Evolutionary conservation across 2,113 vertebrate genomes (phyloP), one percentile per base, ranked within the genome.

Genomic region (Pseudorasbora parva): DNA sequence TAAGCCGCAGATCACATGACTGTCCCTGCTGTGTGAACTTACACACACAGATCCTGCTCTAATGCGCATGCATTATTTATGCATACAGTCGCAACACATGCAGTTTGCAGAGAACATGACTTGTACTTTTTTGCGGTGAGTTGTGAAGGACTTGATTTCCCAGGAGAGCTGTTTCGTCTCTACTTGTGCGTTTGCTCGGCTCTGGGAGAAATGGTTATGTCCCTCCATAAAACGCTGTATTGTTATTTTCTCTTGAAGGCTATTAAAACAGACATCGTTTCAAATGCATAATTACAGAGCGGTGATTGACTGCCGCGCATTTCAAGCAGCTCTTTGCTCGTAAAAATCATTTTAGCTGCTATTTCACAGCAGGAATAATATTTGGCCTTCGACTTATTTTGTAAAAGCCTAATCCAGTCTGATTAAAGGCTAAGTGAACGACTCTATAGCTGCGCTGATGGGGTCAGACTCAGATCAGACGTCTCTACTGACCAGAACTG

Each of bases 131-230:
- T 2, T 0, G 10, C 25, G 10, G 19, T 56, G 25, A 33, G 27
- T 33, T 66, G 62, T 66, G 62, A 66, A 54, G 73, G 25, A 7
- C 60, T 33, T 75, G 72, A 75, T 75, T 75, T 75, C 72, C 72
- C 72, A 54, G 25, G 47, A 56, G 73, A 56, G 73, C 19, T 19
- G 25, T 75, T 30, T 37, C 1, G 8, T 33, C 17, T 75, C 73
- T n/a, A 49, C 49, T 1, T 1, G 23, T 54, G 47, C 30, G 49
- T 75, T 75, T 75, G 73, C 73, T 54, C 9, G 30, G 73, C 73
- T 75, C 49, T 2, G 3, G 27, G 8, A 54, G 25, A 75, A 75
- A 54, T 21, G 73, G 4, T 30, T 75, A 21, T 54, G 15, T 75
- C 4, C 47, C 15, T 3, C n/a, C 73, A 56, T 56, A 56, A 76